Base-by-base conservation (phyloP, 1,140 invertebrate genomes). In the Zophobas morio region DNA sequence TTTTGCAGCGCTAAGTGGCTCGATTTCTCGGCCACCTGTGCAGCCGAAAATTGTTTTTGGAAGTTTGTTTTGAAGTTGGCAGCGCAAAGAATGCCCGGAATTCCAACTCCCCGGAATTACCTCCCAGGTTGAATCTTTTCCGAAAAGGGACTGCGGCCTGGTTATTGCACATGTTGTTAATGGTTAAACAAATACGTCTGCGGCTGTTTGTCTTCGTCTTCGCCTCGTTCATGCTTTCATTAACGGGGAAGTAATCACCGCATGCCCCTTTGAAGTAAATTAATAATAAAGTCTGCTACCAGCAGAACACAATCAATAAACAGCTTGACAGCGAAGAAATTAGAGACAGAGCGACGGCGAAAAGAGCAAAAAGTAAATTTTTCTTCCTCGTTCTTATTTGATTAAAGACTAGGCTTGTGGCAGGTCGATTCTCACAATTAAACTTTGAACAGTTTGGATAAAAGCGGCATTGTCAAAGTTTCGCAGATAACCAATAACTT, bases 371-470 rank as follows among this genome's bases (percentile, higher is more conserved):
- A 40, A 2, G 39, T 32, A 40, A 39, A 66, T 46, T 66, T 66
- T 66, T 66, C 34, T 6, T 35, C 35, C 34, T 6, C 35, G 6
- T 20, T 57, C 35, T 40, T 37, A 37, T 63, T 63, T 37, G 57
- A 66, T 57, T 57, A 51, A 20, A 20, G 49, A 20, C n/a, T 8
- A 46, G 49, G n/a, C 6, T 51, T 35, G 54, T 57, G 54, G 54
- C 33, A 57, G 46, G 46, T 53, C 51, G 70, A 51, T 51, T 51
- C 34, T 72, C 4, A 72, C 54, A 54, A 73, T 73, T 53, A 73
- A 73, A 73, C 4, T 73, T 73, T 73, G 49, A 73, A 54, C 49
- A 54, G 54, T 73, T 39, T 6, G 49, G 49, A 73, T 66, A 66
- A 66, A 66, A 66, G 60, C 37, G 39, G 60, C 39, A 66, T 66